Percentiles rank a stretch among this genome's conserved stretches.
These are phyloP conservation scores for Apostichopus californicus DNA, from an alignment of 35 echinoderm and acorn worm genomes.

Conservation along the genomic window DNA sequence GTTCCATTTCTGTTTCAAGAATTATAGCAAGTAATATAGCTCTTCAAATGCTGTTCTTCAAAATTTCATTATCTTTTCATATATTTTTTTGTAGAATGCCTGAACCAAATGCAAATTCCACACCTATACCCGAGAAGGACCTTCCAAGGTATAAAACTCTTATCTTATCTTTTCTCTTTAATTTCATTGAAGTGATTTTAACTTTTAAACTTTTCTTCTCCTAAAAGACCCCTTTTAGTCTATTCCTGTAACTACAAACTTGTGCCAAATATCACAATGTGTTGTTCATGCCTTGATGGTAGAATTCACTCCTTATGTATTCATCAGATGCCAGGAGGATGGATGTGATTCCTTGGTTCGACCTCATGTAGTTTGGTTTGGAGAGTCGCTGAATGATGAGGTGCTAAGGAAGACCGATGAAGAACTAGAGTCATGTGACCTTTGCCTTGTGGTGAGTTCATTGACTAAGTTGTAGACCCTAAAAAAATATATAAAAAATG, in stretches of 20 bases:
- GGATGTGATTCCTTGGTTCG: slow-evolving; percentile 67
- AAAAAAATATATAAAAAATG: too few relatives aligned
- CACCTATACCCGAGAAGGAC: slow-evolving; percentile 74
- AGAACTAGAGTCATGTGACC: slow-evolving; percentile 70
- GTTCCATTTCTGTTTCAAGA: too few relatives aligned
- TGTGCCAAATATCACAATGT: too few relatives aligned
- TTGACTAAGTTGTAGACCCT: too few relatives aligned
- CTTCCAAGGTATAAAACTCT: slow-evolving; percentile 73
- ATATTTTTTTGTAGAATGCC: slow-evolving; percentile 56
- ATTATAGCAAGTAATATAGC: too few relatives aligned
- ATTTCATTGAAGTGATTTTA: too few relatives aligned
- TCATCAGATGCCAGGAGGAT: slow-evolving; percentile 56
- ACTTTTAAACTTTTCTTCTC: too few relatives aligned
- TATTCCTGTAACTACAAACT: too few relatives aligned
- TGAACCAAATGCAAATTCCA: slow-evolving; percentile 66
- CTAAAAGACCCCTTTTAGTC: too few relatives aligned
- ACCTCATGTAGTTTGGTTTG: slow-evolving; percentile 93
- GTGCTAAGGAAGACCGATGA: slow-evolving; percentile 41
- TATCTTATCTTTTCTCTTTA: neutral
- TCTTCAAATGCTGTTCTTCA: too few relatives aligned
- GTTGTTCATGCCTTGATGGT: neutral
- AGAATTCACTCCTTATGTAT: neutral
- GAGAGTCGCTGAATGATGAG: slow-evolving; percentile 52
- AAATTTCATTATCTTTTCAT: too few relatives aligned
- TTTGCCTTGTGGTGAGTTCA: slow-evolving; percentile 73